Evolutionary conservation across 2,797 vertebrate genomes (phyloP).

Genomic region (Champsocephalus gunnari): DNA sequence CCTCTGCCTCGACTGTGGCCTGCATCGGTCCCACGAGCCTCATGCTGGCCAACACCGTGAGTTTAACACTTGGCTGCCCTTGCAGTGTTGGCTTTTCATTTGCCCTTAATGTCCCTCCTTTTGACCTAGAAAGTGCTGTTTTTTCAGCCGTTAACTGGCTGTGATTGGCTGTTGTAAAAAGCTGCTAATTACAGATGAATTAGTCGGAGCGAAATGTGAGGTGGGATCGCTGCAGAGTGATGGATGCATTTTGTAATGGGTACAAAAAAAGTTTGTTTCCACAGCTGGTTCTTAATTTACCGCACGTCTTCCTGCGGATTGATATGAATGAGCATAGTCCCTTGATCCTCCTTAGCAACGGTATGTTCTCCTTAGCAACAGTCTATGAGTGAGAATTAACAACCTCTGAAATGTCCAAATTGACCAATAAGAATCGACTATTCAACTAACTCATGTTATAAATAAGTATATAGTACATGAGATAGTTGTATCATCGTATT

Average conservation of each 20-base stretch:
- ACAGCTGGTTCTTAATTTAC: too few species aligned
- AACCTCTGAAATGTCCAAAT: too few species aligned
- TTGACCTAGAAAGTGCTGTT: constrained; percentile 16
- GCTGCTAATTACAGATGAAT: constrained; percentile 7
- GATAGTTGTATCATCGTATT: neutral
- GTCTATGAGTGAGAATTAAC: too few species aligned
- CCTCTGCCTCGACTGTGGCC: neutral
- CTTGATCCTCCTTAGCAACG: too few species aligned
- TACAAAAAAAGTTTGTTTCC: too few species aligned
- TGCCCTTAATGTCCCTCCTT: constrained; percentile 3
- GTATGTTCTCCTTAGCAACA: too few species aligned
- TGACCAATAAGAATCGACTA: too few species aligned
- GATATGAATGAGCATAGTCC: too few species aligned
- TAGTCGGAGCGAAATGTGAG: constrained; percentile 15
- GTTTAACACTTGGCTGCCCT: constrained; percentile 32
- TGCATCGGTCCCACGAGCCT: constrained; percentile 29
- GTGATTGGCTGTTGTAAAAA: constrained; percentile 31
- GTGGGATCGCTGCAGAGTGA: neutral
- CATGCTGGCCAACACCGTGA: constrained; percentile 7
- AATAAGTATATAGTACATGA: neutral
- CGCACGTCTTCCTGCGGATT: too few species aligned
- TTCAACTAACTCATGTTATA: too few species aligned
- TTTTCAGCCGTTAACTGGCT: constrained; percentile 27
- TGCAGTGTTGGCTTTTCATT: constrained; percentile 25
- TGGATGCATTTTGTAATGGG: too few species aligned